Evolutionary conservation across 2,113 vertebrate species (phyloP), one percentile per base, ranked within the genome.

Genomic region (Junco hyemalis): DNA sequence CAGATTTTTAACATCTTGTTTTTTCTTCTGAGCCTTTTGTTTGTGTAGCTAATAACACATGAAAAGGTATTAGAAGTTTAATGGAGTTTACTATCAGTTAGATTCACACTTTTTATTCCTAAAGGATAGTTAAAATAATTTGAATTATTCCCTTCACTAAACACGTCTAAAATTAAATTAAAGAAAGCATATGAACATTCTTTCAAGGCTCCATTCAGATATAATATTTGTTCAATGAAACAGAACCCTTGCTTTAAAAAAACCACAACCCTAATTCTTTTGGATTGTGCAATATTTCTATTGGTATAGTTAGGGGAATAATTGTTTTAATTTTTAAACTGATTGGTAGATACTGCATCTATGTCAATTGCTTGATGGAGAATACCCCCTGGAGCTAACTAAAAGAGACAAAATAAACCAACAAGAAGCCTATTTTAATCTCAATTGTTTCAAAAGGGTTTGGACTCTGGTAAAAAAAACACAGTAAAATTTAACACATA

Each of bases 131-230:
- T 60, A 53, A 66, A 94, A 93, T 74, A 64, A 82, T 93, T 85
- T 94, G 35, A 95, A 88, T 89, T 93, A 24, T 78, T 92, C 33
- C 63, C 13, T 61, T 94, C n/a, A 53, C 47, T 93, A 73, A 86
- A 70, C 35, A 50, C 42, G 14, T n/a, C 50, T 84, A 92, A 95
- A 96, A 83, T 80, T 29, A 76, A 92, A 25, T 53, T 65, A 72
- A 73, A 88, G 44, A 73, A 94, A 96, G 18, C 20, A 54, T 7
- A 14, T 56, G 44, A 78, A 65, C 23, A 14, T 68, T 80, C 7
- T 96, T 87, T 61, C 26, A 81, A 81, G 29, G 17, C 14, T 79
- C 18, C 69, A 4, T 81, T 86, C 36, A 31, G 47, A 44, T 66
- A 51, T 29, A 82, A 78, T 45, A 92, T 4, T 28, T 68, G 26